Percentiles rank a stretch among this genome's conserved stretches.
phyloP scores from a whole-genome alignment of 2,797 vertebrate species.

The Scyliorhinus canicula region DNA sequence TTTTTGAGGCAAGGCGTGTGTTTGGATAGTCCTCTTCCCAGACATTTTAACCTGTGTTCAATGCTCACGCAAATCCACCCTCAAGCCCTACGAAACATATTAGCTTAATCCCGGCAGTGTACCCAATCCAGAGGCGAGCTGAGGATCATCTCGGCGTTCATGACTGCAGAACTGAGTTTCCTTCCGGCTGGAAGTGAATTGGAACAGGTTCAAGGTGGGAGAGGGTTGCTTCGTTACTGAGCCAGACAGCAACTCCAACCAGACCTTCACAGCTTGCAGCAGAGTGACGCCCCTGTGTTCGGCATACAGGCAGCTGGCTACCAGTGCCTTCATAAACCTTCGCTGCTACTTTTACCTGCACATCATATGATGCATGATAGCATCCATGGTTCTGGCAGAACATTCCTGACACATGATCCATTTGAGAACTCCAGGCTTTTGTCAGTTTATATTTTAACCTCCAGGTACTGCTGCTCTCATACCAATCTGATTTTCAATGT shows the following conservation, averaged over 20 bases:
- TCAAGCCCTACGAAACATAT: not conserved
- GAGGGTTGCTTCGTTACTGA: not conserved
- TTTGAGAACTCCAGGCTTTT: not conserved
- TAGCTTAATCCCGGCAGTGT: not conserved
- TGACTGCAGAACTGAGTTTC: not conserved
- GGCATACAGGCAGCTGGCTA: not conserved
- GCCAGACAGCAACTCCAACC: not conserved
- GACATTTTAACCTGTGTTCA: not conserved
- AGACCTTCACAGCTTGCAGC: not conserved
- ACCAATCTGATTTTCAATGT: not conserved
- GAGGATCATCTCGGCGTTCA: not conserved
- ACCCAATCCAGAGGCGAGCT: not conserved
- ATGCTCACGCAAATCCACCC: too few species aligned
- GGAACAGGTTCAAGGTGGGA: not conserved
- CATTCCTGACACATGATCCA: constrained; percentile 10
- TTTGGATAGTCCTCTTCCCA: not conserved
- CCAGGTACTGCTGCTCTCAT: not conserved
- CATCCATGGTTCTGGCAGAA: not conserved
- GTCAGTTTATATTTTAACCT: constrained; percentile 7
- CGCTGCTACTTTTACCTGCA: constrained; percentile 13
- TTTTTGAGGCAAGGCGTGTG: not conserved
- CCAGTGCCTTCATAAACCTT: not conserved
- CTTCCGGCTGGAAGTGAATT: not conserved
- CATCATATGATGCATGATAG: constrained; percentile 21
- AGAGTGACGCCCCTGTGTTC: not conserved